A percentile compares a stretch with the other conserved stretches of the same genome.
These are phyloP conservation scores for Meteorus colon DNA, from an alignment of 2,888 invertebrate genomes.

Conservation along the genomic window DNA sequence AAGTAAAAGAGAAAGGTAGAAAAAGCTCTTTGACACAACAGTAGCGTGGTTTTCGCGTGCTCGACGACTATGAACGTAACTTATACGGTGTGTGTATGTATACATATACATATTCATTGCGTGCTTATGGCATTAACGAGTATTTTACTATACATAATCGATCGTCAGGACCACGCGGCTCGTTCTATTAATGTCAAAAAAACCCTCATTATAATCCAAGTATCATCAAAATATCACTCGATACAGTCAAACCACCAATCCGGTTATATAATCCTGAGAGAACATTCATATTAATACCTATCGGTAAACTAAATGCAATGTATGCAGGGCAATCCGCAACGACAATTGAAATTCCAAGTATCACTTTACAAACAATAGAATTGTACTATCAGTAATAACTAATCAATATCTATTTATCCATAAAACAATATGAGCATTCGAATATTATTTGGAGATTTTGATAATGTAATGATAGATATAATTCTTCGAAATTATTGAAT, in stretches of 20 bases:
- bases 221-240: conserved; percentile 32
- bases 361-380: neutral
- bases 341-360: neutral
- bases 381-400: neutral
- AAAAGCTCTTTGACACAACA: conserved; percentile 6
- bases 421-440: neutral
- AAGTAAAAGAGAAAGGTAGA: neutral
- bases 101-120: conserved; percentile 51
- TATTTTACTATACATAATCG: conserved; percentile 53
- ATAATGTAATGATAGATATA: neutral
- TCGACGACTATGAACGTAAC: conserved; percentile 53
- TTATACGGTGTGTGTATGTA: conserved; percentile 44
- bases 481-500: neutral
- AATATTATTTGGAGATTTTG: neutral
- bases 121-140: conserved; percentile 48
- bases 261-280: neutral
- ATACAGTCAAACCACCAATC: conserved; percentile 17
- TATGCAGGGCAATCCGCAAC: neutral
- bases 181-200: conserved; percentile 51
- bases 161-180: conserved; percentile 46
- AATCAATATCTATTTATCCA: neutral
- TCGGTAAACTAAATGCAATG: neutral
- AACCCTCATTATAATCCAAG: conserved; percentile 3
- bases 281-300: neutral
- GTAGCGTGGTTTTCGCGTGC: conserved; percentile 49